These are phyloP conservation scores for Enteromius mattozi DNA, from an alignment of 2,797 vertebrate species.

Conservation along the genomic window DNA sequence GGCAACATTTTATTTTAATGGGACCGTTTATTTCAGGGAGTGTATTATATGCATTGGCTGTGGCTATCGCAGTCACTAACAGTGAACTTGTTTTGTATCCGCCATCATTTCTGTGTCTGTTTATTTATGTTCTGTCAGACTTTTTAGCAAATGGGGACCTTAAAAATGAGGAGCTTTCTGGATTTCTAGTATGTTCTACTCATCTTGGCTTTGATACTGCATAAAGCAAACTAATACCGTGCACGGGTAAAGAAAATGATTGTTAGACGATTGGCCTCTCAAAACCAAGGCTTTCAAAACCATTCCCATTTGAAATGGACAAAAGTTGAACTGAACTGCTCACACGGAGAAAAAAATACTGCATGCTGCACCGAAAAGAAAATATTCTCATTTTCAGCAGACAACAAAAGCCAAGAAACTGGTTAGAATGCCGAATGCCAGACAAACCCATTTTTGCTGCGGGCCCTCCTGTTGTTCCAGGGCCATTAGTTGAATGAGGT, in stretches of 20 bases:
- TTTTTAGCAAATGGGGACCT: conserved; percentile 73
- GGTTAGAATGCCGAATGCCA: conserved; percentile 35
- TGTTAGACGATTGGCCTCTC: conserved; percentile 15
- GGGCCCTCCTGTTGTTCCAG: conserved; percentile 39
- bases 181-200: conserved; percentile 76
- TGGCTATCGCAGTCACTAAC: conserved; percentile 72
- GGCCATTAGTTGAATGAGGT: conserved; percentile 50
- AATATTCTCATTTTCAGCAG: conserved; percentile 48
- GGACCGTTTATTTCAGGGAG: conserved; percentile 77
- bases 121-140: conserved; percentile 41
- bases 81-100: conserved; percentile 40
- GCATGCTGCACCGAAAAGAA: not conserved
- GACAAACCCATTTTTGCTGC: conserved; percentile 31
- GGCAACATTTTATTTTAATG: conserved; percentile 80
- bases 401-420: conserved; percentile 43
- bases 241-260: conserved; percentile 20
- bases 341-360: not conserved
- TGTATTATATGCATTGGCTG: conserved; percentile 72
- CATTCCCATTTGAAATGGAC: conserved; percentile 23
- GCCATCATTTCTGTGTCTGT: conserved; percentile 29
- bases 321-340: conserved; percentile 20
- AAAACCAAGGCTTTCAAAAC: conserved; percentile 29
- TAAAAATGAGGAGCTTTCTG: conserved; percentile 69
- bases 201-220: conserved; percentile 66
- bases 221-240: conserved; percentile 72